A percentile compares a stretch with the other conserved stretches of the same genome.
phyloP scores from a whole-genome alignment of 2,113 vertebrate genomes.

The Cynocephalus volans region DNA sequence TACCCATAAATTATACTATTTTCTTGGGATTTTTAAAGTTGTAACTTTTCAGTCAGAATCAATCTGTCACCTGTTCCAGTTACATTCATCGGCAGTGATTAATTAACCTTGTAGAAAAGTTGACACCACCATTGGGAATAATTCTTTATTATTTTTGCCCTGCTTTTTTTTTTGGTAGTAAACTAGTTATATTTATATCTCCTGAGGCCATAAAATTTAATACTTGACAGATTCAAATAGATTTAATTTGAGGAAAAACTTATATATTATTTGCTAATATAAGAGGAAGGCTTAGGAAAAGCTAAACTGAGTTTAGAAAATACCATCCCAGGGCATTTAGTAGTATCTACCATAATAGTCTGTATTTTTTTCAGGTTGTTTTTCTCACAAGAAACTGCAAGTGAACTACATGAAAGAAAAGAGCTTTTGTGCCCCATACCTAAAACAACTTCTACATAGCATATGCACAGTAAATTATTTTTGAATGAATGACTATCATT shows the following conservation, averaged over 20 bases:
- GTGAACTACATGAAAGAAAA: neutral
- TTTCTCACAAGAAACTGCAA: slow-evolving; percentile 13
- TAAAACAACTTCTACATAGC: neutral
- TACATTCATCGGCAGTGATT: slow-evolving; percentile 67
- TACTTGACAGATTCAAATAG: slow-evolving; percentile 63
- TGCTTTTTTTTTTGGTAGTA: slow-evolving; percentile 31
- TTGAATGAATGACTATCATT: neutral
- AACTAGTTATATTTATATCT: slow-evolving; percentile 71
- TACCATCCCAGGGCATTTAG: neutral
- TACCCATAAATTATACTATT: slow-evolving; percentile 11
- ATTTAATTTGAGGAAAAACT: slow-evolving; percentile 65
- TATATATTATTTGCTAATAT: slow-evolving; percentile 15
- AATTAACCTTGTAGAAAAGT: slow-evolving; percentile 73
- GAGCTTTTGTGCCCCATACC: neutral
- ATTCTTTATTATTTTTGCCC: slow-evolving; percentile 69
- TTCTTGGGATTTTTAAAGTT: slow-evolving; percentile 52
- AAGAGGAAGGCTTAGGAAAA: slow-evolving; percentile 48
- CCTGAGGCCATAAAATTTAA: slow-evolving; percentile 73
- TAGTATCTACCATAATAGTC: neutral
- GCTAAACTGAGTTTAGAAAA: slow-evolving; percentile 40
- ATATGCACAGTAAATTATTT: neutral
- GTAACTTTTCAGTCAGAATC: slow-evolving; percentile 58
- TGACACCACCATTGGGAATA: slow-evolving; percentile 69
- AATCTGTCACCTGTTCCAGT: slow-evolving; percentile 49
- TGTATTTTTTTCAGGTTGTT: neutral